phyloP scores from a whole-genome alignment of 2,797 vertebrate genomes.

The Aselliscus stoliczkanus region DNA sequence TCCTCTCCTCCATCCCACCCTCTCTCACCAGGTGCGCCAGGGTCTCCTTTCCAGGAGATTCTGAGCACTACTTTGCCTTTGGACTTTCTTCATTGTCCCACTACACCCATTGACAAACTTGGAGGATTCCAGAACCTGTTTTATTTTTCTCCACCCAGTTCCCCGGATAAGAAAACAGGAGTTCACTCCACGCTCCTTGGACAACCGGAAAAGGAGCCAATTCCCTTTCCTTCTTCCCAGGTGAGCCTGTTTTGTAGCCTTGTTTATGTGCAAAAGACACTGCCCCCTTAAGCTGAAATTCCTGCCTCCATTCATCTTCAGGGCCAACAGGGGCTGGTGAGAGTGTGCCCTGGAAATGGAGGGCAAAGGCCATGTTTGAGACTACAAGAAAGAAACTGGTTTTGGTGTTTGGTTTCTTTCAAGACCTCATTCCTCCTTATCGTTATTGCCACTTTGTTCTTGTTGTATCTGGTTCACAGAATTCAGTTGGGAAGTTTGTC shows the following conservation, averaged over 20 bases:
- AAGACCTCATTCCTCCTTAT: neutral
- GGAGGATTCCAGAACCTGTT: neutral
- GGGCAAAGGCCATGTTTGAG: neutral
- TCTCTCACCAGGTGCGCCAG: neutral
- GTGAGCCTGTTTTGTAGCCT: conserved; percentile 23
- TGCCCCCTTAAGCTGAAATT: neutral
- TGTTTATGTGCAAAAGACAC: rapidly evolving
- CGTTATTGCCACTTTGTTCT: neutral
- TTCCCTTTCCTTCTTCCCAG: conserved; percentile 35
- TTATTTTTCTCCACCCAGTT: conserved; percentile 40
- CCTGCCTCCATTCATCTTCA: neutral
- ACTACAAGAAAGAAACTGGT: neutral
- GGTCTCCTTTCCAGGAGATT: neutral
- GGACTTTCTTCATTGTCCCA: neutral
- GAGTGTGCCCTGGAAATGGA: neutral
- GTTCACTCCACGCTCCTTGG: neutral
- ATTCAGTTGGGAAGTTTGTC: conserved; percentile 53
- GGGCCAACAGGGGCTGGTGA: neutral
- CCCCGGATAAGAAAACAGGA: neutral
- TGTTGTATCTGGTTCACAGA: conserved; percentile 53
- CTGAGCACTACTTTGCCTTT: neutral
- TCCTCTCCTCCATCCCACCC: neutral
- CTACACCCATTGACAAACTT: neutral
- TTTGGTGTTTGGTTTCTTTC: neutral
- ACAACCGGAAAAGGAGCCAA: neutral